Evolutionary conservation across 2,113 vertebrate species (phyloP).

Genomic region (Tychaedon coryphoeus): DNA sequence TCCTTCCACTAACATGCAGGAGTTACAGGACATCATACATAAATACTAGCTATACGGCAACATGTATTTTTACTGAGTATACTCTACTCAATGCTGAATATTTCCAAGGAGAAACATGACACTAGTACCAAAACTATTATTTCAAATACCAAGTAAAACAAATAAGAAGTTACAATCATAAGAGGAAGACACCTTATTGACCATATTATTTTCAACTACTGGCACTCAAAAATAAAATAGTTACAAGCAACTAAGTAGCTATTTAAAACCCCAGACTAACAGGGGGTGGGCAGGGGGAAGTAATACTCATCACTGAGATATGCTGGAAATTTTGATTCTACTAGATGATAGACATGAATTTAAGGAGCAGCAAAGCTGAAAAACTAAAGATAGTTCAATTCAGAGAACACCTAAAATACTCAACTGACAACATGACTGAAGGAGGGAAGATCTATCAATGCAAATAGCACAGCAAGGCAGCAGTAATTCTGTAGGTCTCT

Average conservation of each 20-base stretch:
- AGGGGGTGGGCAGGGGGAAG: neutral
- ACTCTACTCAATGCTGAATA: neutral
- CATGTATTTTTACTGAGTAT: neutral
- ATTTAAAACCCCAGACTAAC: neutral
- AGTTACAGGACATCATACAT: neutral
- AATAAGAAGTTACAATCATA: neutral
- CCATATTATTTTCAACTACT: neutral
- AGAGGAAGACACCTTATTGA: neutral
- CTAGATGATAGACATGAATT: neutral
- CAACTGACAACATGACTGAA: neutral
- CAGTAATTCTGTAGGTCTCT: neutral
- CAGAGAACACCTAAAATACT: neutral
- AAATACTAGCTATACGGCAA: neutral
- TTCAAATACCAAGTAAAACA: neutral
- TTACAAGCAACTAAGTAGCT: neutral
- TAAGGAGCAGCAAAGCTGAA: neutral
- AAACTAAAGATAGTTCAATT: neutral
- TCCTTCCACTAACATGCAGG: neutral
- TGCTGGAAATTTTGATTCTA: neutral
- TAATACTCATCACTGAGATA: neutral
- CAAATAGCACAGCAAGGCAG: neutral
- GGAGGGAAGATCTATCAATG: neutral
- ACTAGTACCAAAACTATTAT: neutral
- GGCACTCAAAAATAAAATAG: neutral
- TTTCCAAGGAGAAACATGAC: rapidly evolving